Evolutionary conservation across 1,140 invertebrate genomes (phyloP), one percentile per base, ranked within the genome.

Genomic region (Brachionus sp.): DNA sequence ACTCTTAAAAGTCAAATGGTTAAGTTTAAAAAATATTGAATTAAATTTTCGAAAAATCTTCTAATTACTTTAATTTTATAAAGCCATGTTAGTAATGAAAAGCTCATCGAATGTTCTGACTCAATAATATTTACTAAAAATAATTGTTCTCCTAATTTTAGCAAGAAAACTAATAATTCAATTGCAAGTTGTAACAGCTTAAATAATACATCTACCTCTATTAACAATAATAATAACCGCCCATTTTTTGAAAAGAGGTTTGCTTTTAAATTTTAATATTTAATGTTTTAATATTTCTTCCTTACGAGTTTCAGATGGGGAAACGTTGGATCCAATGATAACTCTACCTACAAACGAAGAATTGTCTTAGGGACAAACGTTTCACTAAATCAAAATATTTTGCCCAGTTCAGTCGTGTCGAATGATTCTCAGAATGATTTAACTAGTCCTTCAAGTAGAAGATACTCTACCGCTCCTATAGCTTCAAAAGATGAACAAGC

Each of bases 401-500:
- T 39, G 2, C 19, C 70, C 3, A 44, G 13, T 44, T 25, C 37
- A 12, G 2, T 13, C 3, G 12, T 1, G 10, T 19, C 70, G 25
- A 39, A 2, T 9, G 70, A 75, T 75, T 6, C 70, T 23, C 25
- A 7, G 23, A 46, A 0, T 5, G 70, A 75, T 46, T 46, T 46
- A 12, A 42, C 39, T 7, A 75, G 70, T 75, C 70, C 70, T 3
- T 42, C 70, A 9, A 75, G 25, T 46, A 39, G 70, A n/a, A 42
- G 70, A 23, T 75, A 75, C n/a, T 57, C 77, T 3, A 23, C 77
- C 12, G 77, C 62, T 12, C 77, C 77, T 23, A 39, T 80, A 37
- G 77, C 62, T 16, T 80, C 77, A 19, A 57, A 66, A 66, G 87
- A 90, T 84, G 88, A 98, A 88, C 95, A 98, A 88, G 95, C 95